phyloP scores from a whole-genome alignment of 1,140 invertebrate species.

The Tetramorium alpestre region DNA sequence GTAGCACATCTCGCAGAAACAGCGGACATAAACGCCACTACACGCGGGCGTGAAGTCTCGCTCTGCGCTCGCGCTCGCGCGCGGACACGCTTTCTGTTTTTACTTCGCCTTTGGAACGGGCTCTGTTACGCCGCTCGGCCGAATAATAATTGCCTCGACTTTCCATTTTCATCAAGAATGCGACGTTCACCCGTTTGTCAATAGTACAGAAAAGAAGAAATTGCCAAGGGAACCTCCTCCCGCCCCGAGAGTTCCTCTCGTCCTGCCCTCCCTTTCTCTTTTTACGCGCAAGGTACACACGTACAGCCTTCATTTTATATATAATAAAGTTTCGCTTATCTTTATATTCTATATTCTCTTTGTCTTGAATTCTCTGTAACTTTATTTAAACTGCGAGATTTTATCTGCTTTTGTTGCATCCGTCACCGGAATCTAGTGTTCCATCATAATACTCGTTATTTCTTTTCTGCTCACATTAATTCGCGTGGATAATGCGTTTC shows the following conservation, averaged over 20 bases:
- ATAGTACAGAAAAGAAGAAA: slow-evolving; percentile 52
- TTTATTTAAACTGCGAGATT: neutral
- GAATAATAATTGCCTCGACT: slow-evolving; percentile 73
- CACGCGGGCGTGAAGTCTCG: slow-evolving; percentile 65
- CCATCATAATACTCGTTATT: neutral
- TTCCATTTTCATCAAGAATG: slow-evolving; percentile 69
- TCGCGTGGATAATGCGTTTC: neutral
- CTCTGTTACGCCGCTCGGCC: slow-evolving; percentile 65
- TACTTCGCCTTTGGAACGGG: slow-evolving; percentile 66
- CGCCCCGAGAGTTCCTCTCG: neutral
- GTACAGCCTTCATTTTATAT: neutral
- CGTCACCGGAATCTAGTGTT: neutral
- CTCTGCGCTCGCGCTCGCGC: slow-evolving; percentile 45
- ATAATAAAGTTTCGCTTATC: neutral
- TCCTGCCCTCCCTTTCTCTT: neutral
- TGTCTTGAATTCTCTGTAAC: neutral
- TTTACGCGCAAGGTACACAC: neutral
- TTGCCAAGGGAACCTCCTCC: neutral
- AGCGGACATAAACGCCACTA: neutral
- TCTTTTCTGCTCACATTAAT: neutral
- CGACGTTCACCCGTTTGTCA: slow-evolving; percentile 40
- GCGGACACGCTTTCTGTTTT: slow-evolving; percentile 76
- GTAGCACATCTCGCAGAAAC: slow-evolving; percentile 26
- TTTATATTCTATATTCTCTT: neutral
- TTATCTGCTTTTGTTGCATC: neutral